Conservation (phyloP, 2,888 invertebrate genomes). For the Lysandra coridon region DNA sequence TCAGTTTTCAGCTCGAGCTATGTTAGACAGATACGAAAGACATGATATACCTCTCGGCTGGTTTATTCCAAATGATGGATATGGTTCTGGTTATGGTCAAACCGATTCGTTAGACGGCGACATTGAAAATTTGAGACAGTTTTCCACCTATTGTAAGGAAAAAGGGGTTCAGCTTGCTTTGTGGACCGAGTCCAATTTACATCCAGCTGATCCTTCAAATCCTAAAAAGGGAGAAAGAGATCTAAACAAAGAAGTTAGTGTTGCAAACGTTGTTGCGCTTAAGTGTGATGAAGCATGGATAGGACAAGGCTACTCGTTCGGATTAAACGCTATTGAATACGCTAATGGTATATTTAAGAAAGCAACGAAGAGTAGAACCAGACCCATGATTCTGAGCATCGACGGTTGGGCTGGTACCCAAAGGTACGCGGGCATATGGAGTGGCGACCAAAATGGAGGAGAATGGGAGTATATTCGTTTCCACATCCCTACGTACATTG, state of each 20-base stretch:
- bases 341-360: conserved; percentile 59
- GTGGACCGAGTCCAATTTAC: conserved; percentile 70
- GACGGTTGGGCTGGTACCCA: conserved; percentile 76
- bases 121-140: conserved; percentile 63
- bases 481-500: conserved; percentile 72
- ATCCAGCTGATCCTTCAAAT: conserved; percentile 60
- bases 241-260: conserved; percentile 60
- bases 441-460: conserved; percentile 71
- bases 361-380: conserved; percentile 48
- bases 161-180: conserved; percentile 67
- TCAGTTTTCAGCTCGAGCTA: conserved; percentile 72
- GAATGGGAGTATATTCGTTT: conserved; percentile 74
- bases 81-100: conserved; percentile 73
- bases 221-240: conserved; percentile 73
- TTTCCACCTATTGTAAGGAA: conserved; percentile 58
- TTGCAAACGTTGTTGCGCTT: conserved; percentile 64
- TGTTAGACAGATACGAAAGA: conserved; percentile 67
- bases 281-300: conserved; percentile 77
- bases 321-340: conserved; percentile 62
- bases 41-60: conserved; percentile 71
- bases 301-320: conserved; percentile 69
- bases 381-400: conserved; percentile 68
- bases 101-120: conserved; percentile 66
- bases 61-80: conserved; percentile 74
- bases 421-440: conserved; percentile 69